These are phyloP conservation scores for Scomber scombrus DNA, from an alignment of 2,113 vertebrate genomes.

Conservation along the genomic window DNA sequence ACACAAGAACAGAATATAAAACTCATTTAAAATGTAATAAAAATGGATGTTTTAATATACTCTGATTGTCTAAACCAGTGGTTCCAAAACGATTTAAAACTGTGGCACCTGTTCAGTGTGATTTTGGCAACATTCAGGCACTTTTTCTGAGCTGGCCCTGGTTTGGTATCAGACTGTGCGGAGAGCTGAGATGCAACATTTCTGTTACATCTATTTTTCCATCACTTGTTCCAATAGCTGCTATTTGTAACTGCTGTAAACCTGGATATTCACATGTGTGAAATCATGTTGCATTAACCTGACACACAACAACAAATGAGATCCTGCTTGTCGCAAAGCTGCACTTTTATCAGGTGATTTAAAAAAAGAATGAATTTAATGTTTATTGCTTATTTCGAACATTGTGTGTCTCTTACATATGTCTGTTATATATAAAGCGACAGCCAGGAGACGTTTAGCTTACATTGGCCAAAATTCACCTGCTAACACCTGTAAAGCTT, in stretches of 20 bases:
- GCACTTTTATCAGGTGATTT: neutral
- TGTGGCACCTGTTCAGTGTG: neutral
- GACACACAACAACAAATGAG: neutral
- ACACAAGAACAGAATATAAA: neutral
- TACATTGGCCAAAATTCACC: no score
- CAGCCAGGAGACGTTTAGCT: no score
- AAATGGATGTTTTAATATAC: neutral
- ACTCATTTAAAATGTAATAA: no score
- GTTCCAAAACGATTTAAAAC: neutral
- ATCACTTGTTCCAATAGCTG: neutral
- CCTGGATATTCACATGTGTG: neutral
- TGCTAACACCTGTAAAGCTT: no score
- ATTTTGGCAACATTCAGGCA: neutral
- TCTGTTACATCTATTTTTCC: neutral
- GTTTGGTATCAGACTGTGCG: conserved; percentile 10
- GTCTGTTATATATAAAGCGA: no score
- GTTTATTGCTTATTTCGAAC: neutral
- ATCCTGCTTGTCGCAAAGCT: neutral
- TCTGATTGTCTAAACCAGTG: neutral
- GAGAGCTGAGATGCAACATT: neutral
- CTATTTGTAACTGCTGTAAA: neutral
- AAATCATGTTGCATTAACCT: neutral
- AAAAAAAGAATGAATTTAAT: no score
- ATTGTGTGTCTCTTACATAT: neutral
- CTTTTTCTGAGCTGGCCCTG: neutral